Percentiles rank a stretch among this genome's conserved stretches.
Conservation (phyloP, 2,797 vertebrate species). For the Neopelma chrysocephalum region DNA sequence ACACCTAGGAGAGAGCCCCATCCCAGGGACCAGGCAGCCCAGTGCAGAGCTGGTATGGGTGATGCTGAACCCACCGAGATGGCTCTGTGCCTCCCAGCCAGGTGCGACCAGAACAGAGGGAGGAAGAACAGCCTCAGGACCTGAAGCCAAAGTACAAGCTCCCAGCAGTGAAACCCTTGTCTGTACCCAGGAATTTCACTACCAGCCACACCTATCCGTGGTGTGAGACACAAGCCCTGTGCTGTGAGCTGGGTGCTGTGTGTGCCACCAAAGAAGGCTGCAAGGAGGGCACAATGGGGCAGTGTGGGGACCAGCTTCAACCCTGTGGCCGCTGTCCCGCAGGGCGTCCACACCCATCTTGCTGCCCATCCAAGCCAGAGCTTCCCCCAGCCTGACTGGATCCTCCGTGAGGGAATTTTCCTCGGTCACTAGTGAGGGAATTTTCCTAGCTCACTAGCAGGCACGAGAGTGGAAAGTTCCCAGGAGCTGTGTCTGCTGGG, state of each 20-base stretch:
- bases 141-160: neutral
- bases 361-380: neutral
- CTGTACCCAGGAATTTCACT: neutral
- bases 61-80: neutral
- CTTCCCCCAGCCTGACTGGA: neutral
- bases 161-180: neutral
- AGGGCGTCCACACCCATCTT: neutral
- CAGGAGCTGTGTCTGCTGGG: neutral
- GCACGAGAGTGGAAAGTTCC: conserved; percentile 41
- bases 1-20: neutral
- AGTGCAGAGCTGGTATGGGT: neutral
- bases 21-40: neutral
- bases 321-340: neutral
- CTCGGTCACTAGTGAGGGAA: neutral
- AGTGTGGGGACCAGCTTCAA: neutral
- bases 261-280: neutral
- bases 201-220: accelerated
- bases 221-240: neutral
- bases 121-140: neutral
- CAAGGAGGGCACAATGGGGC: neutral
- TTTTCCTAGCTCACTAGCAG: neutral
- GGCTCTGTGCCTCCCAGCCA: neutral
- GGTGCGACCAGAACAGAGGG: neutral
- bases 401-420: neutral
- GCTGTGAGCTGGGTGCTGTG: neutral